Conservation (phyloP, 2,113 vertebrate genomes). For the Chascanopsetta lugubris region DNA sequence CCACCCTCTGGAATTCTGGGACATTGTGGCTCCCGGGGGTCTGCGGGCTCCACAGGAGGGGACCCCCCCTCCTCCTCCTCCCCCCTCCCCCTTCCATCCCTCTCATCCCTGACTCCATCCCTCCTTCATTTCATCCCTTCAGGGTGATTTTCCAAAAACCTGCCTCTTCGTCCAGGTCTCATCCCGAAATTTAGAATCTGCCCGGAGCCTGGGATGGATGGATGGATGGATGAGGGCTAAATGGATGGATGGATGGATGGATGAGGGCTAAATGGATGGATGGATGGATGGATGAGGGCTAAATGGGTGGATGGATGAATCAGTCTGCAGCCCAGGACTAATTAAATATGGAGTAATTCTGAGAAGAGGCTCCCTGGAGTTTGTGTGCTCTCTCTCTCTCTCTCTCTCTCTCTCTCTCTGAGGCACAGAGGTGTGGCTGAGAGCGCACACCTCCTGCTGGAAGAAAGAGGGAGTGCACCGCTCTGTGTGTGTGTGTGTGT, state of each 20-base stretch:
- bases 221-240: no score
- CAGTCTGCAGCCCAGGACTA: slow-evolving; percentile 62
- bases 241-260: no score
- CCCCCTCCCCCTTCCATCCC: neutral
- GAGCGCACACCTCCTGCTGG: slow-evolving; percentile 37
- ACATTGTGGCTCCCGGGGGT: no score
- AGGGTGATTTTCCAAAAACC: slow-evolving; percentile 59
- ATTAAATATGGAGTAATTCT: slow-evolving; percentile 73
- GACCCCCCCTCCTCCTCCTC: neutral
- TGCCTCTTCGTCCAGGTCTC: slow-evolving; percentile 62
- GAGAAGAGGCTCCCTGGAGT: slow-evolving; percentile 55
- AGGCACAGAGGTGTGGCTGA: slow-evolving; percentile 59
- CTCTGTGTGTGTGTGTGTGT: no score
- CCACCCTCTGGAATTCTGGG: no score
- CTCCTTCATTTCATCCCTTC: slow-evolving; percentile 38
- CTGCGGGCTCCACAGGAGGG: no score
- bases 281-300: no score
- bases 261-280: no score
- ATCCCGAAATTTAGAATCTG: slow-evolving; percentile 73
- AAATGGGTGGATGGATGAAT: no score
- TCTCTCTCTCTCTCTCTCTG: slow-evolving; percentile 26
- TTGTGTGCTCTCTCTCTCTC: slow-evolving; percentile 34
- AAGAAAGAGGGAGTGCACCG: slow-evolving; percentile 28
- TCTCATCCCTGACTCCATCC: slow-evolving; percentile 37
- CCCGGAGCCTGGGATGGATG: slow-evolving; percentile 62